A percentile compares a stretch with the other conserved stretches of the same genome.
Evolutionary conservation across 1,140 invertebrate genomes (phyloP).

Genomic region (Anastrepha ludens): DNA sequence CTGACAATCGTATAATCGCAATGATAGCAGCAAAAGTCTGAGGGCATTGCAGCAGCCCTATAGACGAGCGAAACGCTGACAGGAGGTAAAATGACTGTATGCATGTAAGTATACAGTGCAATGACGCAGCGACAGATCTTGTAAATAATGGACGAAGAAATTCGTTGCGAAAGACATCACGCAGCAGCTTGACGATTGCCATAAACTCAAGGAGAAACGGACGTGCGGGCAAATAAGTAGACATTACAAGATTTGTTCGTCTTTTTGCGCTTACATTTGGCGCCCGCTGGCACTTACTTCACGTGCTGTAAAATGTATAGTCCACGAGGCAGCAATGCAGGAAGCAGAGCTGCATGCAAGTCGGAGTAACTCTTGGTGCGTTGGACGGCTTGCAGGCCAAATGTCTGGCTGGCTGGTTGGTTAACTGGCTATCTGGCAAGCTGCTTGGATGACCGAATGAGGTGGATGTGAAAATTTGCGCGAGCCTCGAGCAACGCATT

Average conservation of each 20-base stretch:
- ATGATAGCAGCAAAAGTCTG: background rate
- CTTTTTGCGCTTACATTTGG: background rate
- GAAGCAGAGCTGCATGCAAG: background rate
- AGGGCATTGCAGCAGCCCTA: background rate
- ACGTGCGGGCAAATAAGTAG: background rate
- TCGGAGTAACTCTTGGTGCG: background rate
- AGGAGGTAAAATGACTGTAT: background rate
- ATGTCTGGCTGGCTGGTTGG: background rate
- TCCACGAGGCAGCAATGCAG: background rate
- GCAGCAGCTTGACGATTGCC: background rate
- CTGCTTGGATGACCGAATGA: background rate
- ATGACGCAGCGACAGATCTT: slow-evolving; percentile 16
- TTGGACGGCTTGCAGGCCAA: background rate
- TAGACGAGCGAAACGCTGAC: background rate
- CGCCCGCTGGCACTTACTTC: background rate
- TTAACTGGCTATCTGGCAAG: background rate
- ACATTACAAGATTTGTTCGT: background rate
- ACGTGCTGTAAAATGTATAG: background rate
- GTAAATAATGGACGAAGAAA: slow-evolving; percentile 36
- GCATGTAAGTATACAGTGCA: background rate
- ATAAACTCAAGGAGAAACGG: background rate
- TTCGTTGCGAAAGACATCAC: slow-evolving; percentile 11
- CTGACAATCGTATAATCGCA: slow-evolving; percentile 51
- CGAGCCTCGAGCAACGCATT: slow-evolving; percentile 33
- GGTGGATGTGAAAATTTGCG: slow-evolving; percentile 40